Base-by-base conservation (phyloP, 2,888 invertebrate genomes). In the Sinopyrophorus schimmeli region DNA sequence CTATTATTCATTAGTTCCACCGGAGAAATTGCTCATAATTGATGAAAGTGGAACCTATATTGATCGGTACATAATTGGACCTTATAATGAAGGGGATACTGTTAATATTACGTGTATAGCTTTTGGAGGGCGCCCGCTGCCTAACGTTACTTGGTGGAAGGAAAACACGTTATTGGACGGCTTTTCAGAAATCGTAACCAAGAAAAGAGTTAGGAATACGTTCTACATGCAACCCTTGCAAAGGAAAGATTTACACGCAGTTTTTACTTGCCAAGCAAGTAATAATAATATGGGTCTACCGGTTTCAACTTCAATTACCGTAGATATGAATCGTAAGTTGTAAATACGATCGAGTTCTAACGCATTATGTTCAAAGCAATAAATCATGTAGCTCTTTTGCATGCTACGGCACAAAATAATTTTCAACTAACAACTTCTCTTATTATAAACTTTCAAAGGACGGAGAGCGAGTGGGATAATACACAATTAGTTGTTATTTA, bases 61-160 rank as follows among this genome's bases (percentile, higher is more conserved):
- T 10, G 28, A 44, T 18, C 38, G 44, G 7, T 39, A 50, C 10
- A 34, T 50, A 20, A 27, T 50, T 34, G 49, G 49, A 27, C 49
- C 49, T 11, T 44, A 37, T 15, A 37, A 37, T 14, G 44, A 44
- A 30, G 37, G 44, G 1, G 44, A 44, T 3, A 15, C 30, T n/a
- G 28, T 44, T 34, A 44, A 44, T 4, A 12, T 44, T 16, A 44
- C 44, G 3, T 44, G 44, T 20, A 18, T 37, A 28, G 35, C 37
- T n/a, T 23, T 44, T 21, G 44, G 44, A 37, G 44, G 49, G 11
- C 49, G 43, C n/a, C 49, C 49, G 2, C 38, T 28, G 23, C 49
- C 49, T 3, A 50, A 50, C 17, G 44, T 50, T 2, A 50, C 49
- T 2, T 50, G 49, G 49, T 50, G 49, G 49, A 43, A 40, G 27